Base-by-base conservation (phyloP, 2,888 invertebrate species). In the Oligia fasciuncula region DNA sequence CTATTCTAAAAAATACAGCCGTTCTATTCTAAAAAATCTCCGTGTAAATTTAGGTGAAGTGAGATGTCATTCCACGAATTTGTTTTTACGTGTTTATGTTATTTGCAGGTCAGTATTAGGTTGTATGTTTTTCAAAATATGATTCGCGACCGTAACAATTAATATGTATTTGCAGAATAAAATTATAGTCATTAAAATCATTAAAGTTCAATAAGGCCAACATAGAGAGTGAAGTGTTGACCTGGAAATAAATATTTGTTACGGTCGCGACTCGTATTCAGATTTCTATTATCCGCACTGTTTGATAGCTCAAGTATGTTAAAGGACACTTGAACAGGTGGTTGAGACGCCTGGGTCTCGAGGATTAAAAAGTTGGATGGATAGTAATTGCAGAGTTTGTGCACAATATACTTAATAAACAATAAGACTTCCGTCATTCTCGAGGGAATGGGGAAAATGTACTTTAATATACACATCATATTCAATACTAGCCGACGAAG, bases 371-470 rank as follows among this genome's bases (percentile, higher is more conserved):
- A 54, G 23, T 40, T 40, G 14, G n/a, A n/a, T 78, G 63, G 8
- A n/a, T 71, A 68, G 35, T 60, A 40, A 83, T 62, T 51, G 65
- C 19, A n/a, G 51, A 72, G 49, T 51, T 57, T 62, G 74, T 71
- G 74, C 83, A 84, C 83, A 84, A 79, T 63, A 71, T 84, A 83
- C 73, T 84, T 83, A 74, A 35, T 79, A 67, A 74, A 19, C n/a
- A 73, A 63, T 79, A 71, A 82, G 69, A 79, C 19, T 73, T 60
- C 43, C 6, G 54, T 1, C 60, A 23, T 69, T 62, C 46, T 51
- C 40, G 43, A 78, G 17, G 49, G 68, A 43, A 60, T 73, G 35
- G 11, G 3, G 8, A 46, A 65, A 40, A 67, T 83, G n/a, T 71
- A 68, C 29, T 54, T 5, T 74, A 51, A 35, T 60, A 60, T 57